Base-by-base conservation (phyloP, 2,888 invertebrate genomes). In the Troilus luridus region DNA sequence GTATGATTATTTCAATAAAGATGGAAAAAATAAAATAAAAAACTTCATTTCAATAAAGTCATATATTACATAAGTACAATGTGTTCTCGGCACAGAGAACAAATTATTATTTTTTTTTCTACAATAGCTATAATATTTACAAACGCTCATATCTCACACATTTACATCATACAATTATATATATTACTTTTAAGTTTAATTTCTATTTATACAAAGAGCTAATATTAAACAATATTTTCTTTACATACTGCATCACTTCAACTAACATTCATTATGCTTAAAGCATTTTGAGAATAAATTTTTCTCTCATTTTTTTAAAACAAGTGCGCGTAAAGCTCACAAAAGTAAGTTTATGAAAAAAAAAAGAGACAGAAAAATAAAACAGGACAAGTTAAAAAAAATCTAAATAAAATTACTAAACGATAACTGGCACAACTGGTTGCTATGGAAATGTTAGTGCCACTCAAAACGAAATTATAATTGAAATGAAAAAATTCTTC, bases 1-100 rank as follows among this genome's bases (percentile, higher is more conserved):
- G 14, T 59, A 10, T 5, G 17, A 24, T 72, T 27, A 27, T 72
- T 27, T 27, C 5, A 27, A 72, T 3, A 27, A 27, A 19, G 21
- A 17, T 85, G 19, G 54, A 21, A 77, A 41, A 77, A 85, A 56
- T n/a, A 58, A 85, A 3, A n/a, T 41, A 41, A 41, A 41, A 85
- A 58, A 85, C 56, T 54, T 77, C 67, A 77, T 72, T 90, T 90
- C 90, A 90, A 88, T 88, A 88, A 59, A 88, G 59, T 88, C 27
- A 60, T 90, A 90, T 90, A 90, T 90, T 90, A 90, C 90, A 90
- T 90, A 90, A 90, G 90, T 90, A 90, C 90, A 90, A 77, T n/a
- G 41, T 27, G 77, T 58, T 19, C 90, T 77, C 77, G 7, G 10
- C 67, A 56, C 17, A n/a, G 90, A 90, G 90, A 90, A 77, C 90